phyloP scores from a whole-genome alignment of 2,113 vertebrate species.

The Sorex araneus region DNA sequence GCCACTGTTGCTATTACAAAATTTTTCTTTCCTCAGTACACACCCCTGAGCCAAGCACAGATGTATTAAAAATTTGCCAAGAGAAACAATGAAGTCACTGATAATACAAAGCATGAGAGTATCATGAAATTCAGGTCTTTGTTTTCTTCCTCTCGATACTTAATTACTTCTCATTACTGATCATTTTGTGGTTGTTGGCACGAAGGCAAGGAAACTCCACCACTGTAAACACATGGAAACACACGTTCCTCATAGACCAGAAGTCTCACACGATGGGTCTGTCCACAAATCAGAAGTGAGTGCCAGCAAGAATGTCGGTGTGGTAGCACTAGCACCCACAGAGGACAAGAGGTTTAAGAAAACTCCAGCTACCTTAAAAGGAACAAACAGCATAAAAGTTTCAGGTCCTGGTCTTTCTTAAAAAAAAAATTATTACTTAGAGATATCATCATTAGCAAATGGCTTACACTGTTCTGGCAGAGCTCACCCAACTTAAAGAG shows the following conservation, averaged over 20 bases:
- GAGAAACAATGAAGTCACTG: slow-evolving; percentile 84
- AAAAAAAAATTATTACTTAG: not conserved
- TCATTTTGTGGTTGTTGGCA: slow-evolving; percentile 82
- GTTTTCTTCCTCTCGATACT: slow-evolving; percentile 77
- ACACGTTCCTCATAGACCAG: slow-evolving; percentile 52
- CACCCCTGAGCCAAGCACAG: slow-evolving; percentile 65
- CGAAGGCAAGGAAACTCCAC: slow-evolving; percentile 77
- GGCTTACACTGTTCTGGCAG: not conserved
- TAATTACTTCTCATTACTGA: slow-evolving; percentile 84
- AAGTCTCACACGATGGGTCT: slow-evolving; percentile 53
- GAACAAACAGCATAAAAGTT: slow-evolving; percentile 53
- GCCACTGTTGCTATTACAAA: slow-evolving; percentile 59
- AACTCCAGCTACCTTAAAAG: slow-evolving; percentile 54
- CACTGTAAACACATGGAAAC: slow-evolving; percentile 72
- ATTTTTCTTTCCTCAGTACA: slow-evolving; percentile 71
- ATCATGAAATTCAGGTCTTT: slow-evolving; percentile 81
- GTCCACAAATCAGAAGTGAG: slow-evolving; percentile 9
- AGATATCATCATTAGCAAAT: slow-evolving; percentile 25
- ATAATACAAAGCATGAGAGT: slow-evolving; percentile 75
- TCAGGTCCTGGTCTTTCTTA: not conserved
- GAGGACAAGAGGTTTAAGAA: slow-evolving; percentile 29
- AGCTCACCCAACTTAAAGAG: slow-evolving; percentile 25
- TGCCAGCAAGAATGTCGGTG: slow-evolving; percentile 14
- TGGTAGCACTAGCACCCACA: not conserved
- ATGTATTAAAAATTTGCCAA: slow-evolving; percentile 79